Evolutionary conservation across 92 coral and sea anemone species (phyloP), one percentile per base, ranked within the genome.

Genomic region (Porites cylindrica): DNA sequence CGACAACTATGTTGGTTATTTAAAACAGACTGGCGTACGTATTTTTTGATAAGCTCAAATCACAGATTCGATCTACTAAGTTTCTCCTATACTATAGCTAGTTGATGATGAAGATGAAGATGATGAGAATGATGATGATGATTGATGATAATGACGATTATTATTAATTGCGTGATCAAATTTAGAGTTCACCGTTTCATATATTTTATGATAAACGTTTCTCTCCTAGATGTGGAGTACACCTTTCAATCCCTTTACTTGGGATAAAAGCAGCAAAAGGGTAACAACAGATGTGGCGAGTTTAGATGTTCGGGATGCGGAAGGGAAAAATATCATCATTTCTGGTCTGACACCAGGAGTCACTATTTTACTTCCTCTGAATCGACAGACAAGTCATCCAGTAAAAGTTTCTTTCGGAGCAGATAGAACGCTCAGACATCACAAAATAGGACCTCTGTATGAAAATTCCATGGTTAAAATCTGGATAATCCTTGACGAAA

Each of bases 241-340:
- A n/a, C 70, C 70, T 8, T 66, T 66, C 70, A 66, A 66, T 24
- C 70, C 70, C 20, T 66, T 66, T 24, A 66, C 70, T 26, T 66
- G 70, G 70, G 70, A 66, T 26, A 19, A 66, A 11, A 66, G 10
- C 11, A 66, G 59, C 59, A 2, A 53, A 12, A 53, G 59, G 59
- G 59, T 53, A 2, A 53, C 59, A 53, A 53, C 59, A 1, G 10
- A 53, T 53, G 59, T 53, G 9, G 59, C 9, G 12, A 53, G 59
- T 53, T 53, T 53, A 14, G 71, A 66, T 19, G 17, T 66, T 8
- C 23, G 71, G 5, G 20, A 66, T 13, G 71, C 12, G 11, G 21
- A n/a, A 20, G 71, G 20, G 32, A 3, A 66, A 20, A 13, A n/a
- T 4, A 18, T 66, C 1, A 11, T 10, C 71, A 69, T 69, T 47